phyloP scores from a whole-genome alignment of 2,113 vertebrate species.

The Todiramphus saurophagus region DNA sequence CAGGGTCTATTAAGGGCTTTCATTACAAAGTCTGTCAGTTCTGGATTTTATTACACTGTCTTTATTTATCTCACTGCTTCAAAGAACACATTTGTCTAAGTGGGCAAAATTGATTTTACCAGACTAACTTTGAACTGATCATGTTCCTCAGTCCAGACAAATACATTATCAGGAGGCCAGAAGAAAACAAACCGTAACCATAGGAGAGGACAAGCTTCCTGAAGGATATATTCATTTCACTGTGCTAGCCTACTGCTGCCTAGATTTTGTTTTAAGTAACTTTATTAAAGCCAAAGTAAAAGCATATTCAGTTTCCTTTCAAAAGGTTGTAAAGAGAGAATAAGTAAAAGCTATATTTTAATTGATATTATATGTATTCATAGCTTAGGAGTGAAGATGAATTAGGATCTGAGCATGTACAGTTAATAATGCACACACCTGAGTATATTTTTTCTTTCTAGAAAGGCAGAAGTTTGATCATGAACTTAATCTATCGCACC shows the following conservation, averaged over 20 bases:
- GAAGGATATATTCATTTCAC: background rate
- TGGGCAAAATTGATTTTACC: background rate
- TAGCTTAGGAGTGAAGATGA: background rate
- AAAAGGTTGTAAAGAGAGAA: background rate
- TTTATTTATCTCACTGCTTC: slow-evolving; percentile 15
- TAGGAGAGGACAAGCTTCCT: background rate
- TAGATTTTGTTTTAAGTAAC: background rate
- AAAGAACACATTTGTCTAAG: background rate
- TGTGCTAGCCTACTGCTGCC: background rate
- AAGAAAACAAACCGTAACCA: background rate
- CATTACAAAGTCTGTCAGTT: background rate
- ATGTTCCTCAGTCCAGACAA: background rate
- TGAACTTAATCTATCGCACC: background rate
- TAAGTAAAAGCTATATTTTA: background rate
- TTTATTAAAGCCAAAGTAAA: background rate
- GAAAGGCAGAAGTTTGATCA: background rate
- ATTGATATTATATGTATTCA: background rate
- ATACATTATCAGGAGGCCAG: background rate
- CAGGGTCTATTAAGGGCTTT: background rate
- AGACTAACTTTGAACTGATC: background rate
- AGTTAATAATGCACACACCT: background rate
- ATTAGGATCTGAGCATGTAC: background rate
- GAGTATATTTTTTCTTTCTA: background rate
- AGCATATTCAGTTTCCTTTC: background rate
- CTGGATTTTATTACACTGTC: background rate